Percentiles rank a stretch among this genome's conserved stretches.
phyloP scores from a whole-genome alignment of 2,888 invertebrate species.

The Melanotus villosus region DNA sequence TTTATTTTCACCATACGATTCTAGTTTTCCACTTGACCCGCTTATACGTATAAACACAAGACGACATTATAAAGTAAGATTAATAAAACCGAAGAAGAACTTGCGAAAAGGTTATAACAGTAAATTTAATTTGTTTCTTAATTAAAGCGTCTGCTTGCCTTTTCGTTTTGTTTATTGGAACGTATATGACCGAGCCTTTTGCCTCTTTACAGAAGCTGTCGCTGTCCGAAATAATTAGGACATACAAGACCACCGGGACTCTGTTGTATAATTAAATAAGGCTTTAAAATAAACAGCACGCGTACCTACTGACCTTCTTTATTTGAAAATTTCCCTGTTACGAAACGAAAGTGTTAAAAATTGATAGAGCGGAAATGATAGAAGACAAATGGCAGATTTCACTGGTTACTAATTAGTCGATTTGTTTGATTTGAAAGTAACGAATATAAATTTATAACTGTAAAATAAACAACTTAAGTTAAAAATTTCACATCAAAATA shows the following conservation, averaged over 20 bases:
- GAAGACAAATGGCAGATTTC: not conserved
- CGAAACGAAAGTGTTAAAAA: constrained; percentile 6
- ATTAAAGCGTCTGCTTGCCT: constrained; percentile 13
- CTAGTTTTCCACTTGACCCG: not conserved
- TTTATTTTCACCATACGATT: not conserved
- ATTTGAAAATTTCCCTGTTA: constrained; percentile 4
- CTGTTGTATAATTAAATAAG: not conserved
- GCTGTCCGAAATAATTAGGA: constrained; percentile 22
- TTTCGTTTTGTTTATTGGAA: constrained; percentile 9
- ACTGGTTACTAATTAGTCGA: too few relatives aligned
- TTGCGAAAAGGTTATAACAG: constrained; percentile 19
- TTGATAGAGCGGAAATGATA: constrained; percentile 7
- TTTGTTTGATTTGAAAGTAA: too few relatives aligned
- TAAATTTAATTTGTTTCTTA: constrained; percentile 22
- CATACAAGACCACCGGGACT: constrained; percentile 16
- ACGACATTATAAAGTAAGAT: not conserved
- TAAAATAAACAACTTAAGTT: too few relatives aligned
- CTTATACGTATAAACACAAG: not conserved
- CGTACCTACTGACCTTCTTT: not conserved
- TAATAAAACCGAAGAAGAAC: not conserved
- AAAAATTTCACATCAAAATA: too few relatives aligned
- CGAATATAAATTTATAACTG: too few relatives aligned
- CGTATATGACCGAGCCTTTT: constrained; percentile 10
- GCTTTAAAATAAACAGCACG: not conserved
- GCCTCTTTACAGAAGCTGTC: constrained; percentile 15